phyloP scores from a whole-genome alignment of 2,113 vertebrate genomes.

The Zapornia atra region DNA sequence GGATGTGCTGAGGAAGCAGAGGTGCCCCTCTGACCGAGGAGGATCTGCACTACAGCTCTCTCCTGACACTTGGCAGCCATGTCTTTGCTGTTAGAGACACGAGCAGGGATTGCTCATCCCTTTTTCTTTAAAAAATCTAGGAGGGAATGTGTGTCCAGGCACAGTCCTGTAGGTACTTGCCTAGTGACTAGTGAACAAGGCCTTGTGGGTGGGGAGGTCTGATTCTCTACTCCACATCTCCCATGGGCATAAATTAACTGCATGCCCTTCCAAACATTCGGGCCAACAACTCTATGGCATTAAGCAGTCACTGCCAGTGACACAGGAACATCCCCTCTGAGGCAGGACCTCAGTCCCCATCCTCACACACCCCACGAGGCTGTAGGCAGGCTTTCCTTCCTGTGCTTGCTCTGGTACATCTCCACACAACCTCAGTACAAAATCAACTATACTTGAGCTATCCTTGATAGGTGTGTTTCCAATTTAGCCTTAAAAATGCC shows the following conservation, averaged over 20 bases:
- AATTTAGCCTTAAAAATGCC: not conserved
- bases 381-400: not conserved
- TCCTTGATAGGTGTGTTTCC: not conserved
- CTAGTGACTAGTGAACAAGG: not conserved
- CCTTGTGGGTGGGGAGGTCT: accelerated
- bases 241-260: not conserved
- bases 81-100: not conserved
- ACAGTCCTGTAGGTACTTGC: not conserved
- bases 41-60: not conserved
- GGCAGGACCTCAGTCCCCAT: not conserved
- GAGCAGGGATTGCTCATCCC: not conserved
- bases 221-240: not conserved
- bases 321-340: not conserved
- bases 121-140: not conserved
- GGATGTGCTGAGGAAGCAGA: not conserved
- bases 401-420: not conserved
- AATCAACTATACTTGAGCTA: not conserved
- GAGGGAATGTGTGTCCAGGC: not conserved
- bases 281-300: not conserved
- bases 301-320: not conserved
- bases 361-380: not conserved
- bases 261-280: not conserved
- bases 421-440: not conserved
- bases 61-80: not conserved
- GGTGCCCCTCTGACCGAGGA: not conserved